These are phyloP conservation scores for Drosophila affinis DNA, from an alignment of 2,888 invertebrate genomes.

Conservation along the genomic window DNA sequence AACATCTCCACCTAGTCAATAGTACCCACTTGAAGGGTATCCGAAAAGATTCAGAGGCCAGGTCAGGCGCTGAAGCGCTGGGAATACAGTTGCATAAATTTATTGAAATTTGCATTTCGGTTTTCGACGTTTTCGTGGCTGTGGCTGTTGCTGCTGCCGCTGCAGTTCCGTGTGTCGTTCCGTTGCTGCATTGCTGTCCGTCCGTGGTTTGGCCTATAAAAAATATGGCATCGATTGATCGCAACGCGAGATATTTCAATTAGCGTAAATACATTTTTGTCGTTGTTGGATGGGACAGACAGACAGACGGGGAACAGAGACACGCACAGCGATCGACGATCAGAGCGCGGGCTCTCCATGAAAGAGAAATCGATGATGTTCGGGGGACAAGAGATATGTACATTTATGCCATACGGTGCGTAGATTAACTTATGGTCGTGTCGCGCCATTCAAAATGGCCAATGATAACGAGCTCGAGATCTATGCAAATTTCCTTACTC, in stretches of 20 bases:
- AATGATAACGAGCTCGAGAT: conserved; percentile 42
- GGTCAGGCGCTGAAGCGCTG: conserved; percentile 44
- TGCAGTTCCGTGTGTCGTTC: conserved; percentile 13
- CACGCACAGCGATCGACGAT: conserved; percentile 25
- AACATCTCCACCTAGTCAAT: not conserved
- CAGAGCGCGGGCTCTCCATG: conserved; percentile 11
- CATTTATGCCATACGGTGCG: conserved; percentile 46
- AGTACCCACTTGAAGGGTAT: conserved; percentile 1
- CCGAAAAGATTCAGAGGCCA: conserved; percentile 22
- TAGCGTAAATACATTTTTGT: conserved; percentile 80
- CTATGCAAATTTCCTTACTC: conserved; percentile 46
- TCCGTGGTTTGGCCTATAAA: conserved; percentile 70
- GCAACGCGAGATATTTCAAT: conserved; percentile 79
- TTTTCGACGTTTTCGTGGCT: conserved; percentile 48
- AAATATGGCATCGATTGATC: conserved; percentile 80
- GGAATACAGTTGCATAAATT: conserved; percentile 76
- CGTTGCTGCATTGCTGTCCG: not conserved
- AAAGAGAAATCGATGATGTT: conserved; percentile 71
- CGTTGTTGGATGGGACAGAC: conserved; percentile 55
- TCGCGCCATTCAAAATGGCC: conserved; percentile 42
- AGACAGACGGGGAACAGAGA: conserved; percentile 28
- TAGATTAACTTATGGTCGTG: conserved; percentile 52
- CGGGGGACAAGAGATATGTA: conserved; percentile 23
- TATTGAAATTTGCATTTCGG: conserved; percentile 78
- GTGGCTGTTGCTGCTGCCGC: conserved; percentile 23